phyloP scores from a whole-genome alignment of 1,140 invertebrate genomes.

The Magallana ariakensis region DNA sequence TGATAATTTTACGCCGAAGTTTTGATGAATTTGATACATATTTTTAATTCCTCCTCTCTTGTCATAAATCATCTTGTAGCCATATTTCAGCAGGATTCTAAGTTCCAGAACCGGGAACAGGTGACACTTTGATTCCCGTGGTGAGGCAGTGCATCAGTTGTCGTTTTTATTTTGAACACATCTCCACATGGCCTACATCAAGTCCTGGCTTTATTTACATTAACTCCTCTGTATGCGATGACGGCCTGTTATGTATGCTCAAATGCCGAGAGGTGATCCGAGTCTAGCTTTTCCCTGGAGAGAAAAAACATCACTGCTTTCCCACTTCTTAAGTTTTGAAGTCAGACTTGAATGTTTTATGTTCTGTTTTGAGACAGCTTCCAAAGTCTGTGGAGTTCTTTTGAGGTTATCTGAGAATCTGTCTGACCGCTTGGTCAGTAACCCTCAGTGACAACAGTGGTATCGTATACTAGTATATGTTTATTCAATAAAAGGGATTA shows the following conservation, averaged over 20 bases:
- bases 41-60: background rate
- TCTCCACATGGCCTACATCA: constrained; percentile 26
- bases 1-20: background rate
- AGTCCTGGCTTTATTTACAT: constrained; percentile 6
- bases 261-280: constrained; percentile 19
- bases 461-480: too few relatives aligned
- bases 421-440: background rate
- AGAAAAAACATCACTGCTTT: constrained; percentile 20
- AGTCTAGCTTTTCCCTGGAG: constrained; percentile 22
- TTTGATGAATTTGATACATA: background rate
- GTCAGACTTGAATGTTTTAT: constrained; percentile 6
- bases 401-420: background rate
- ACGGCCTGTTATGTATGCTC: constrained; percentile 16
- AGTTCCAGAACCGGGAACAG: constrained; percentile 19
- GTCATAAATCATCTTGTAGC: constrained; percentile 7
- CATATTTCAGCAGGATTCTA: constrained; percentile 15
- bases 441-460: background rate
- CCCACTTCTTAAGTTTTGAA: background rate
- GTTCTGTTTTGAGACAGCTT: background rate
- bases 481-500: too few relatives aligned
- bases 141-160: constrained; percentile 16
- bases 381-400: background rate
- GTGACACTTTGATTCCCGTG: constrained; percentile 32
- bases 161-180: constrained; percentile 37
- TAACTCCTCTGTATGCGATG: constrained; percentile 16